These are phyloP conservation scores for Dioctria rufipes DNA, from an alignment of 2,888 invertebrate genomes.

Conservation along the genomic window DNA sequence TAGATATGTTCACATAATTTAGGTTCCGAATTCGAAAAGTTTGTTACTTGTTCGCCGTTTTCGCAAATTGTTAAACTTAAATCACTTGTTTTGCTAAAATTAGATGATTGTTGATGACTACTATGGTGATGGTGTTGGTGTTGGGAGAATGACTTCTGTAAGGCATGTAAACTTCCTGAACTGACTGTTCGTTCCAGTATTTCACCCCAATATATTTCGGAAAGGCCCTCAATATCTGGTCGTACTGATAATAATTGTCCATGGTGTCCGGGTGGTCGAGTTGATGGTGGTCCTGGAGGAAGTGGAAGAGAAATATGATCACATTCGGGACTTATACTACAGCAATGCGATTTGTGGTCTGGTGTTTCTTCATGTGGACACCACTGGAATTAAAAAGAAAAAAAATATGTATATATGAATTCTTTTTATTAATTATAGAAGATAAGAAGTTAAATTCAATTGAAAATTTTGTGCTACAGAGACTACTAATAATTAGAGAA, in stretches of 20 bases:
- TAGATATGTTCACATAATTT: conserved; percentile 70
- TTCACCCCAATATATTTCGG: conserved; percentile 84
- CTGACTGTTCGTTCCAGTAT: conserved; percentile 85
- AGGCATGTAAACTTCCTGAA: conserved; percentile 81
- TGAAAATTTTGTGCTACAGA: too few relatives aligned
- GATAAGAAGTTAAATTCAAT: not conserved
- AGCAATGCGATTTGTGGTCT: conserved; percentile 70
- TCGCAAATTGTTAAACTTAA: conserved; percentile 64
- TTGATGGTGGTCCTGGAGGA: conserved; percentile 70
- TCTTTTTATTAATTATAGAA: not conserved
- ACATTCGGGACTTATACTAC: conserved; percentile 69
- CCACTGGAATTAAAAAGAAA: conserved; percentile 64
- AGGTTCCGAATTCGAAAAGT: conserved; percentile 68
- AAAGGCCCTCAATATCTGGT: conserved; percentile 78
- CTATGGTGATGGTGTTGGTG: conserved; percentile 65
- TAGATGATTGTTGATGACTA: conserved; percentile 66
- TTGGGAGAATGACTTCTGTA: conserved; percentile 72
- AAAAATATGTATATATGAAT: too few relatives aligned
- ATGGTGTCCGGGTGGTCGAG: conserved; percentile 65
- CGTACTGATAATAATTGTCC: conserved; percentile 61
- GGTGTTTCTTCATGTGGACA: conserved; percentile 68
- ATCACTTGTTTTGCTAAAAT: conserved; percentile 70
- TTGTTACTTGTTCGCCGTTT: conserved; percentile 49
- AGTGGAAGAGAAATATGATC: conserved; percentile 70
- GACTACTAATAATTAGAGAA: too few relatives aligned